Conservation (phyloP, 1,140 invertebrate species). For the Mya arenaria region DNA sequence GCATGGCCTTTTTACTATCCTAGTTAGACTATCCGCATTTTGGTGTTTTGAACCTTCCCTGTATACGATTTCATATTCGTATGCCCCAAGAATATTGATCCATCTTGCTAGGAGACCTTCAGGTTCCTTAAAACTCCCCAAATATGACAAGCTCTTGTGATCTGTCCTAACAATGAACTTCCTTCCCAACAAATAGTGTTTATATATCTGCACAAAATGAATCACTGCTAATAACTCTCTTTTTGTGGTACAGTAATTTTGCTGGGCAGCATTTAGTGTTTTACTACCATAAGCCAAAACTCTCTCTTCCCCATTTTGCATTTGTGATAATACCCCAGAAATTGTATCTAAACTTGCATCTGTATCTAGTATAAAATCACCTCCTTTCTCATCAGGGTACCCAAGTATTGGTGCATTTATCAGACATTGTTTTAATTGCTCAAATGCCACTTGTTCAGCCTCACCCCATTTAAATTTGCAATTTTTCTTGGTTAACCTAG, state of each 20-base stretch:
- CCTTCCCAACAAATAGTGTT: slow-evolving; percentile 27
- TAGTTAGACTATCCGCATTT: slow-evolving; percentile 48
- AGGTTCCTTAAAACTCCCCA: slow-evolving; percentile 46
- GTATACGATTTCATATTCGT: slow-evolving; percentile 53
- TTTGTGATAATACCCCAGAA: slow-evolving; percentile 23
- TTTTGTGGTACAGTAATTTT: slow-evolving; percentile 33
- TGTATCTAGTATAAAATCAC: slow-evolving; percentile 11
- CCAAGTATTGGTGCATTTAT: slow-evolving; percentile 14
- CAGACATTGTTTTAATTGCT: slow-evolving; percentile 1
- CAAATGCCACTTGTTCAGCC: slow-evolving; percentile 5
- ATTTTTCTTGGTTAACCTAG: slow-evolving; percentile 20
- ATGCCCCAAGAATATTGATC: slow-evolving; percentile 48
- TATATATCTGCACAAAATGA: slow-evolving; percentile 28
- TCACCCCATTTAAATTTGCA: slow-evolving; percentile 28
- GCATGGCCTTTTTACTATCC: slow-evolving; percentile 27
- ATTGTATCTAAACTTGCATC: slow-evolving; percentile 22
- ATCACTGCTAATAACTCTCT: slow-evolving; percentile 17
- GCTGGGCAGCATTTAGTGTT: slow-evolving; percentile 22
- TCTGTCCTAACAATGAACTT: slow-evolving; percentile 25
- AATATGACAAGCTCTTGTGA: slow-evolving; percentile 33
- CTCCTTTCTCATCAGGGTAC: slow-evolving; percentile 2
- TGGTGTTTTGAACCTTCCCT: slow-evolving; percentile 38
- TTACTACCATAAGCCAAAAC: slow-evolving; percentile 24
- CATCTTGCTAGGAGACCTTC: slow-evolving; percentile 55
- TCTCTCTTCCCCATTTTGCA: slow-evolving; percentile 36